Conservation (phyloP, 2,797 vertebrate genomes). For the Bradypodion ventrale region DNA sequence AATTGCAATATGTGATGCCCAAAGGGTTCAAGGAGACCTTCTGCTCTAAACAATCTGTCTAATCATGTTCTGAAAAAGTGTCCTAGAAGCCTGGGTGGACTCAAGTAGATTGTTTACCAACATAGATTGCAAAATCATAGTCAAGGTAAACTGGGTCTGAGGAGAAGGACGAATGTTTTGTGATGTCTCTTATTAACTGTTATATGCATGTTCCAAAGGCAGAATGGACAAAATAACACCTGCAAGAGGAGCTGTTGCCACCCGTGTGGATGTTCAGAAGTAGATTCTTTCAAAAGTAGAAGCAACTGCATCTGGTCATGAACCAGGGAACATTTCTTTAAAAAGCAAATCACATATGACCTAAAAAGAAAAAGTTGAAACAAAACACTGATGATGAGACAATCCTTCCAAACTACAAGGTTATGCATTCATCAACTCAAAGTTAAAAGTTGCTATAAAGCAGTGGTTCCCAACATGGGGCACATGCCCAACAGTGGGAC, state of each 20-base stretch:
- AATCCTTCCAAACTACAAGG: conserved; percentile 7
- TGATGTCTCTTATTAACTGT: not conserved
- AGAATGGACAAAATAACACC: conserved; percentile 1
- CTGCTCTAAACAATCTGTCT: not conserved
- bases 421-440: not conserved
- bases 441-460: conserved; percentile 7
- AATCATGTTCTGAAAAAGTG: too few relatives aligned
- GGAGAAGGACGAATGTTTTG: not conserved
- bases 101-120: too few relatives aligned
- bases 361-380: not conserved
- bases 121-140: not conserved
- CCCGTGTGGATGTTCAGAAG: not conserved
- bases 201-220: not conserved
- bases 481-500: too few relatives aligned
- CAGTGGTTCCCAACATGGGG: too few relatives aligned
- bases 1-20: not conserved
- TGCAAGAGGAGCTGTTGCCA: not conserved
- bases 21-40: not conserved
- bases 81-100: not conserved
- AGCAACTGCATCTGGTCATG: conserved; percentile 1
- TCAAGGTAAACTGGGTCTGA: not conserved
- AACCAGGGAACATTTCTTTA: not conserved
- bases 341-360: not conserved
- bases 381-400: not conserved
- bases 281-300: conserved; percentile 5